Evolutionary conservation across 2,113 vertebrate genomes (phyloP), one percentile per base, ranked within the genome.

Genomic region (Morone chrysops): DNA sequence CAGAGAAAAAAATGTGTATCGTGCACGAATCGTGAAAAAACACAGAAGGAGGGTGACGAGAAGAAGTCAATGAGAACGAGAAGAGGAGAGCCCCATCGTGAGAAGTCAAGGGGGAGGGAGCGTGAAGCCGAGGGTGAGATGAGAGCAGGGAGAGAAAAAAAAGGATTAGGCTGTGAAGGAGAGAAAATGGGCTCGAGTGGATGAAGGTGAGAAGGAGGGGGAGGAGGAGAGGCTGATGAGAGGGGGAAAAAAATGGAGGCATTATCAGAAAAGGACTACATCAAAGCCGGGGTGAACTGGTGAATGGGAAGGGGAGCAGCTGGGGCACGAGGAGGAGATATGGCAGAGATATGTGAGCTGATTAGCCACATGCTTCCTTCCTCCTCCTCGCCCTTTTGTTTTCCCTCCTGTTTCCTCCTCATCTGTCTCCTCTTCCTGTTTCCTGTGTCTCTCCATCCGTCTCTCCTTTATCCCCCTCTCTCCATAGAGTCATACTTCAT

Each of bases 151-250:
- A 18, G 61, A 4, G 31, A 70, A 20, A 50, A 54, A 41, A 48
- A 20, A 25, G 78, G 75, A 85, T 90, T 75, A 78, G 59, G 8
- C 47, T 73, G 70, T 40, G 66, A 71, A 75, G 76, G 78, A 80
- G 79, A 62, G 79, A 81, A 78, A 75, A 74, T 36, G 17, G n/a
- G 59, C 62, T 84, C 0, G 16, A 75, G 70, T 70, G 78, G 70
- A 78, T 77, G 51, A 61, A 91, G 86, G 70, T 78, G 73, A 83
- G 75, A 68, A 60, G 48, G 9, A 51, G 53, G 59, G 50, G 81
- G 74, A 8, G 56, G 71, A n/a, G 72, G 61, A 12, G 70, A 62
- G 63, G 84, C 9, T 51, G 69, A 75, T 75, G 40, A 50, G 66
- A 60, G 41, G 59, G 50, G 50, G 20, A 31, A 40, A 48, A 43